Evolutionary conservation across 2,797 vertebrate genomes (phyloP).

Genomic region (Labeo calbasu): DNA sequence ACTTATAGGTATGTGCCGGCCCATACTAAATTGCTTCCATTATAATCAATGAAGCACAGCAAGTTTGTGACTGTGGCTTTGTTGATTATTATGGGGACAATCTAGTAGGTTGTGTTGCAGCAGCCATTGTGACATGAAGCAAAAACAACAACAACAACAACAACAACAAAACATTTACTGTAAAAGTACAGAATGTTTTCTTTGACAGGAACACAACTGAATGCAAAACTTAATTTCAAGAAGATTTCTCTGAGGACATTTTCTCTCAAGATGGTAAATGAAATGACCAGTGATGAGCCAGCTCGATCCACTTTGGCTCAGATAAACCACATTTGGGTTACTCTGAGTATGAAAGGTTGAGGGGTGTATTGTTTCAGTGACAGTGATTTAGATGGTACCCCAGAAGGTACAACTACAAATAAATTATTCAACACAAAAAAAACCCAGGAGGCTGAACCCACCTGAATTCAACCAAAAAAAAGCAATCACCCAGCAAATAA

Average conservation of each 20-base stretch:
- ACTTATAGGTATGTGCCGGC: no score
- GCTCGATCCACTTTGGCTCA: not conserved
- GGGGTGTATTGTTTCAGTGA: not conserved
- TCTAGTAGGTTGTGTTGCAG: not conserved
- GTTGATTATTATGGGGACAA: not conserved
- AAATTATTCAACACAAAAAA: not conserved
- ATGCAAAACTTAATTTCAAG: not conserved
- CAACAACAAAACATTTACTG: not conserved
- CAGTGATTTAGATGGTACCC: not conserved
- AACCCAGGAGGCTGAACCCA: not conserved
- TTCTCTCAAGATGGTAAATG: not conserved
- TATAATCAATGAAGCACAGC: not conserved
- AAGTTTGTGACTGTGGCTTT: not conserved
- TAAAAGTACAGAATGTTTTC: not conserved
- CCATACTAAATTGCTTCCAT: not conserved
- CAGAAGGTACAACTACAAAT: slow-evolving; percentile 1
- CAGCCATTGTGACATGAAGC: not conserved
- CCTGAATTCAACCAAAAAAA: not conserved
- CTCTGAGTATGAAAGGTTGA: not conserved
- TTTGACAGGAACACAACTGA: not conserved
- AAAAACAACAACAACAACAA: no score
- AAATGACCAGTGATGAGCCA: not conserved
- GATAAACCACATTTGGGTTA: not conserved
- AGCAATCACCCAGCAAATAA: no score
- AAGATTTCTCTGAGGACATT: not conserved